Evolutionary conservation across 2,113 vertebrate genomes (phyloP), one percentile per base, ranked within the genome.

Genomic region (Tragelaphus scriptus): DNA sequence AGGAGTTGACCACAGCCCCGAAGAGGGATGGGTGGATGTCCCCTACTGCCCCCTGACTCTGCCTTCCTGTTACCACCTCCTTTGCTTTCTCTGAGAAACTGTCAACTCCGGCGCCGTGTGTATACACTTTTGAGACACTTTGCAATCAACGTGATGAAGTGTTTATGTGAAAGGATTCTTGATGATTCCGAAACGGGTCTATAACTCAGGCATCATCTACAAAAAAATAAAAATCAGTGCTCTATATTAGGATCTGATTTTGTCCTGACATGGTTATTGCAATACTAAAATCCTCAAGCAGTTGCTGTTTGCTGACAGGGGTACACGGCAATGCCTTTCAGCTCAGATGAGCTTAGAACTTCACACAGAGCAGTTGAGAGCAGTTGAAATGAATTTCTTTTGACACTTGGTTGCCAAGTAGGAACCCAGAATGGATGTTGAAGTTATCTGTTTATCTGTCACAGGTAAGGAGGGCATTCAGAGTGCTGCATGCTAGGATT

Each of bases 21-120:
- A 0, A 7, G 1, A 2, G 15, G 15, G 15, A 5, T 9, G 2
- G 0, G 2, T 13, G 3, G 32, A 11, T 1, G 12, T 1, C 7
- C 49, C 2, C 7, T 12, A 2, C 47, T 21, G 32, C 17, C 47
- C 32, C 28, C n/a, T 5, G 49, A 36, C 2, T 11, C 26, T 6
- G 16, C 59, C 44, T 28, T 23, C 36, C 28, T 87, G 12, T 44
- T 68, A 16, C 75, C 26, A 23, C 14, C 47, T 26, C 36, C 17
- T 3, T 10, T 36, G 26, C 59, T 53, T 91, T 40, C 61, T 47
- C 61, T 58, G 44, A 6, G 32, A 5, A 58, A 80, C 32, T 71
- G 14, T 77, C 32, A 84, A 21, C 85, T 53, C 75, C 6, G 6
- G 2, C 32, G 32, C n/a, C 47, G 5, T 71, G 90, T 88, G 21